Base-by-base conservation (phyloP, 53 echinoderm and acorn worm genomes). In the Zoroaster sp. region DNA sequence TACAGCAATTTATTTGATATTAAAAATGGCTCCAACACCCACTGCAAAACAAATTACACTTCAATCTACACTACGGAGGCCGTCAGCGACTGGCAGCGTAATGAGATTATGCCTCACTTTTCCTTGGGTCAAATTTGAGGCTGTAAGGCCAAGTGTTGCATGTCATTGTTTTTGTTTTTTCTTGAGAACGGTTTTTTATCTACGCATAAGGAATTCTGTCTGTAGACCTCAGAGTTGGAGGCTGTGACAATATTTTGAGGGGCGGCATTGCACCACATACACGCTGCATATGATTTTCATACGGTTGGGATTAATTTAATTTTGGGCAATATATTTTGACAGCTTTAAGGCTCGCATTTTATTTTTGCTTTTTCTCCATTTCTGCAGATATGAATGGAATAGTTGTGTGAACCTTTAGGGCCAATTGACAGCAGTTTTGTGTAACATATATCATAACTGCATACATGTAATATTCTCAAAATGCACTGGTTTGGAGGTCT, bases 1-100 rank as follows among this genome's bases (percentile, higher is more conserved):
- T 47, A 17, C 76, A 76, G 52, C 76, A 76, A 76, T 76, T 63
- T 79, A 79, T 79, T 79, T 79, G 59, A 79, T 79, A 79, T 79
- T 79, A 79, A 37, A 59, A 79, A 18, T 25, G 40, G 47, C 49
- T 76, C 76, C 76, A 46, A 32, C 76, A 76, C 76, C 49, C 30
- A 12, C 76, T 10, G 47, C 53, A 79, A 79, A 55, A 37, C 53
- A 54, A 79, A 79, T 79, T 79, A 79, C 35, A 79, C 79, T 79
- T 55, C 79, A 79, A 79, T 79, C 54, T 79, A n/a, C 37, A 38
- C 37, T 39, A 28, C 35, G 54, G 79, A 38, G 63, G 79, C 79
- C 79, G n/a, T 55, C 38, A 79, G 79, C 55, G 36, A 21, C 55
- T 35, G 37, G 79, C 37, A 12, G 38, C 38, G 36, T 79, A 79